A percentile compares a stretch with the other conserved stretches of the same genome.
Evolutionary conservation across 2,888 invertebrate species (phyloP).

Genomic region (Trichogramma dendrolimi): DNA sequence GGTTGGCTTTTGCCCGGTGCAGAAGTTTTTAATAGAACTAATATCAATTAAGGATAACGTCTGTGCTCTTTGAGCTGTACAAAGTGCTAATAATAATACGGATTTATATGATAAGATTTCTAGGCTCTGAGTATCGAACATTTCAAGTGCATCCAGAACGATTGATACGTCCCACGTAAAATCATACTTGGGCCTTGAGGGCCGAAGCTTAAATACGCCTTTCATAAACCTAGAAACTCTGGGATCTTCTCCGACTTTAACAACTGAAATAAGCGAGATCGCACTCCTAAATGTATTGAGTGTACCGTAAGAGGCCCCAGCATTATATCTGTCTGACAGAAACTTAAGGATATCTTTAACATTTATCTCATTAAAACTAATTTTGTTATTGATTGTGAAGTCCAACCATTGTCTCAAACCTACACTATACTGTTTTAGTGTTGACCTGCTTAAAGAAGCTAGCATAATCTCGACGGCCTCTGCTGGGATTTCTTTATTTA

Average conservation of each 20-base stretch:
- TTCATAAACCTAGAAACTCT: conserved; percentile 19
- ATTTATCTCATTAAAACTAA: too few species aligned
- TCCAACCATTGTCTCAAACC: background rate
- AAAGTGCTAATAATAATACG: conserved; percentile 19
- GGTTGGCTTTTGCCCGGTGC: conserved; percentile 12
- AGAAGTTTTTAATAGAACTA: conserved; percentile 23
- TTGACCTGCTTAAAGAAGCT: background rate
- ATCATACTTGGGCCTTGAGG: conserved; percentile 13
- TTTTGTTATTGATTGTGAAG: background rate
- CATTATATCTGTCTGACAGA: background rate
- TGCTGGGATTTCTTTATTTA: background rate
- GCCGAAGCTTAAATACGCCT: conserved; percentile 8
- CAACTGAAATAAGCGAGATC: conserved; percentile 9
- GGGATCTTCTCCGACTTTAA: conserved; percentile 16
- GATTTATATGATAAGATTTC: conserved; percentile 21
- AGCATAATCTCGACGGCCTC: background rate
- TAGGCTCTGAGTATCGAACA: conserved; percentile 7
- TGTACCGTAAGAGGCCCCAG: conserved; percentile 13
- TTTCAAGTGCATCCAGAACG: background rate
- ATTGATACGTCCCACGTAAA: conserved; percentile 15
- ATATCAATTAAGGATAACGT: conserved; percentile 16
- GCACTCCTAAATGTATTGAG: conserved; percentile 15
- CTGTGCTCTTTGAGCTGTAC: conserved; percentile 21
- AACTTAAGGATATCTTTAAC: background rate
- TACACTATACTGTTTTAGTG: background rate